Evolutionary conservation across 2,888 invertebrate species (phyloP), one percentile per base, ranked within the genome.

Genomic region (Ganaspis brasiliensis): DNA sequence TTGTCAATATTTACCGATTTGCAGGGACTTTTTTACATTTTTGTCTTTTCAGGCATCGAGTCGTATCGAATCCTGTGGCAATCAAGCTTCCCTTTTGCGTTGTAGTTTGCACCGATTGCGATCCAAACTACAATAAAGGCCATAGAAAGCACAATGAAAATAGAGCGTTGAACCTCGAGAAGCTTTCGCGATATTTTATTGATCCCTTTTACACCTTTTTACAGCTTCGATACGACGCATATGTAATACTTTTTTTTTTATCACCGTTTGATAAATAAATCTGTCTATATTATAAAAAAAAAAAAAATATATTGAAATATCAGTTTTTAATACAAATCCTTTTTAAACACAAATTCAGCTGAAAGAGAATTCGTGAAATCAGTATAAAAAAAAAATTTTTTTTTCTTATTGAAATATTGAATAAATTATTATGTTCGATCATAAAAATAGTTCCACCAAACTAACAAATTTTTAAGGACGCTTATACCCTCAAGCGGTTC

Each of bases 1-100:
- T 6, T 2, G 31, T 26, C 26, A 59, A 59, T 59, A 59, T 59
- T 59, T 31, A 56, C 5, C 24, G 4, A 56, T 56, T 56, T 24
- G 26, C 5, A 59, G 31, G 26, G n/a, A n/a, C n/a, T 59, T n/a
- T 57, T 57, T 57, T 31, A 9, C 2, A 63, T 63, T 21, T 63
- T 63, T 63, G 12, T 21, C 21, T 24, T 40, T 63, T 21, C 21
- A 63, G 19, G 21, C 21, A 21, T 14, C 40, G 12, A 63, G 19
- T 45, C 31, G n/a, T 6, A 63, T 40, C n/a, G 40, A 45, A 45
- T 40, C 6, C 8, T 59, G n/a, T 59, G 40, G 5, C 63, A 45
- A 63, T 63, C 40, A 63, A 63, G 21, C 40, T 21, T 63, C 16
- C 63, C 6, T 63, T 63, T 35, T 61, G 16, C 10, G 16, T 45